A percentile compares a stretch with the other conserved stretches of the same genome.
Evolutionary conservation across 2,113 vertebrate species (phyloP).

Genomic region (Nyctibius bracteatus): DNA sequence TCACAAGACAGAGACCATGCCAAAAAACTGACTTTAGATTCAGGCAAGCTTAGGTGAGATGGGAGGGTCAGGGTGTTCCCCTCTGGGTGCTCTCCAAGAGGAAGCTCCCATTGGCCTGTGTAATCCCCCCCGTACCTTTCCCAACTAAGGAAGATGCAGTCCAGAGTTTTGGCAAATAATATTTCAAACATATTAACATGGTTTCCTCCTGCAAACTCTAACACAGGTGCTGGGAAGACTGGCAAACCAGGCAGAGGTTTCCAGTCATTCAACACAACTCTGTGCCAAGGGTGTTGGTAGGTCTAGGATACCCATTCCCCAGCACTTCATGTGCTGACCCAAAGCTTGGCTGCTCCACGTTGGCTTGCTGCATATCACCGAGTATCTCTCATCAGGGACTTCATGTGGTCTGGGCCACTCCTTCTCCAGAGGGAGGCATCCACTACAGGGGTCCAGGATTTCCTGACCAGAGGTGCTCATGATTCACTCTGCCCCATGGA

Average conservation of each 20-base stretch:
- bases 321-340: background rate
- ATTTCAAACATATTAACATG: background rate
- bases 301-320: background rate
- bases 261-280: background rate
- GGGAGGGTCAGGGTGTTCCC: background rate
- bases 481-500: background rate
- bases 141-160: background rate
- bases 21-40: background rate
- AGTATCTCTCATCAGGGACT: background rate
- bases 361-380: accelerated
- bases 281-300: background rate
- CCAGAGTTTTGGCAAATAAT: background rate
- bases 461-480: background rate
- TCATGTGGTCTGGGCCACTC: background rate
- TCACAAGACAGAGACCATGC: background rate
- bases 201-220: background rate
- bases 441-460: background rate
- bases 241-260: background rate
- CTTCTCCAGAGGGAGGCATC: background rate
- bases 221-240: background rate
- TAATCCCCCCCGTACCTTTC: background rate
- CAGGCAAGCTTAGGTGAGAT: background rate
- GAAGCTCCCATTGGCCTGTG: background rate
- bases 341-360: background rate
- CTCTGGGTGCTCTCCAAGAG: background rate